phyloP scores from a whole-genome alignment of 2,888 invertebrate genomes.

The Caenorhabditis auriculariae region DNA sequence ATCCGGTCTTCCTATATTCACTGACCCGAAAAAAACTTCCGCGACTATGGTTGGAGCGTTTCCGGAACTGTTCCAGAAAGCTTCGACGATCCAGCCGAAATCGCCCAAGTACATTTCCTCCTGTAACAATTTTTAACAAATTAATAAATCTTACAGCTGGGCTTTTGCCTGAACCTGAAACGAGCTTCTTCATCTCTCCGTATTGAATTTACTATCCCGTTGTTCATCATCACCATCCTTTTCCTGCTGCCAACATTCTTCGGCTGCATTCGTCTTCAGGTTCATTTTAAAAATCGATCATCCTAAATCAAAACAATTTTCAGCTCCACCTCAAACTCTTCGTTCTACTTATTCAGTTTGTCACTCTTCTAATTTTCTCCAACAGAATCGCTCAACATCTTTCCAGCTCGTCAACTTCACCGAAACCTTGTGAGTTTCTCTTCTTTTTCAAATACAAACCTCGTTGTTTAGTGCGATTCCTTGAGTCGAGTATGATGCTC shows the following conservation, averaged over 20 bases:
- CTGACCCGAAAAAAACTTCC: slow-evolving; percentile 62
- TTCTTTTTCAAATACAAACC: slow-evolving; percentile 2
- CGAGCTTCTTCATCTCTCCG: slow-evolving; percentile 54
- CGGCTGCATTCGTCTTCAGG: slow-evolving; percentile 47
- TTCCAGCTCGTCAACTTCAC: slow-evolving; percentile 55
- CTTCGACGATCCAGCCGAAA: slow-evolving; percentile 50
- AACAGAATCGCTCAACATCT: slow-evolving; percentile 58
- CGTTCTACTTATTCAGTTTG: slow-evolving; percentile 56
- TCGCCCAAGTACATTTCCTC: slow-evolving; percentile 39
- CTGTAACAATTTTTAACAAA: background rate
- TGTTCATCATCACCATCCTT: slow-evolving; percentile 51
- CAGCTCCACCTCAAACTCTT: slow-evolving; percentile 59
- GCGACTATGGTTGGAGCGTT: slow-evolving; percentile 61
- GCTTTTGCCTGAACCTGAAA: slow-evolving; percentile 61
- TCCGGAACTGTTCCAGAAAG: slow-evolving; percentile 56
- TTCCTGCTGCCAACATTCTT: slow-evolving; percentile 59
- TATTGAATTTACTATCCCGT: slow-evolving; percentile 55
- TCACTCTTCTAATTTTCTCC: slow-evolving; percentile 59
- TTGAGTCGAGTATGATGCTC: slow-evolving; percentile 58
- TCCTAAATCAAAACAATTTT: background rate
- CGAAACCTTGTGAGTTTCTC: slow-evolving; percentile 47
- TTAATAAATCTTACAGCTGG: slow-evolving; percentile 35
- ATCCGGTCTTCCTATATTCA: slow-evolving; percentile 60
- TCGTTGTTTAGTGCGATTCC: slow-evolving; percentile 58
- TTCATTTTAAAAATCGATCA: background rate